Evolutionary conservation across 2,888 invertebrate genomes (phyloP), one percentile per base, ranked within the genome.

Genomic region (Aleiodes leptofemur): DNA sequence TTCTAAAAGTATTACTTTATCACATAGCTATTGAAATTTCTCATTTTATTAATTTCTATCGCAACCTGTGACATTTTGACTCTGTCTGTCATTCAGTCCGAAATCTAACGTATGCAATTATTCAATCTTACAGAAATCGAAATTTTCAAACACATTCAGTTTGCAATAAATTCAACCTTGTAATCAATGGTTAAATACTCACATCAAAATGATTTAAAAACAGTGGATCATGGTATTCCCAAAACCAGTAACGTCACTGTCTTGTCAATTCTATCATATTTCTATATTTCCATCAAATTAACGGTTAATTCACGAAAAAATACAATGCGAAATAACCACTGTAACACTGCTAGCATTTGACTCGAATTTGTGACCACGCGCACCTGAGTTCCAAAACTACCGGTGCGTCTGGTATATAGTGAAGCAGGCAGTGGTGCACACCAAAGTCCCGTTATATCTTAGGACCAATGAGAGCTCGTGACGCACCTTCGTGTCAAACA

Each of bases 361-460:
- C 56, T 57, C 51, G 64, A 59, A 69, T 53, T 59, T 43, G 43
- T 51, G 71, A 34, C 31, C 69, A 70, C 74, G 64, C 64, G 64
- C 64, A 64, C 64, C 64, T 64, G 64, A 16, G 48, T 16, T 48
- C 64, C 43, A 43, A 43, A 64, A 64, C 43, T 43, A 53, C 55
- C 69, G 69, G 69, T 69, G 31, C 9, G 64, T 48, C 23, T 64
- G 43, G 64, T 48, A 11, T 64, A 64, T 38, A 61, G 38, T 61
- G 14, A 72, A 66, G 76, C 72, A 72, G 72, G 73, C 75, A 73
- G 74, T 77, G 76, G 77, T 74, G 61, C 13, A 64, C 23, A 64
- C 48, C 11, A 74, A 74, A 78, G 53, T 82, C 80, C 86, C 86
- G 86, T 86, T 86, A 86, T 71, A 66, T 76, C 73, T 75, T 50